Evolutionary conservation across 1,140 invertebrate species (phyloP), one percentile per base, ranked within the genome.

Genomic region (Cyclargus thomasi): DNA sequence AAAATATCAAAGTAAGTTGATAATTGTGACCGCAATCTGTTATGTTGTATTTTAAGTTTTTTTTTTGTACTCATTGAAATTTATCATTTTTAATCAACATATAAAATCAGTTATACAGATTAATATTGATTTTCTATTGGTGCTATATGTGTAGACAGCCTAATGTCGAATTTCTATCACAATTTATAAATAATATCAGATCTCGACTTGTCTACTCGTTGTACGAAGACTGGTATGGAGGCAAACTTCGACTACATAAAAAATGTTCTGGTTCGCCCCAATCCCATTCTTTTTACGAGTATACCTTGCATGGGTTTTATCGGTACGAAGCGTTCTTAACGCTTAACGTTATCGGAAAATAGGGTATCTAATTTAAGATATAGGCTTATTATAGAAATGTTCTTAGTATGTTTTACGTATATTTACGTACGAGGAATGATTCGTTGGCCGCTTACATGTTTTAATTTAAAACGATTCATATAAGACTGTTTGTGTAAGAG

Each of bases 341-440:
- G 80, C 84, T n/a, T n/a, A n/a, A 80, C 85, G 74, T 80, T 85
- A 82, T 89, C 85, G 86, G 86, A 86, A 65, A 73, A 83, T 89
- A 86, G 86, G 85, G 85, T 89, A 87, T 74, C 70, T 74, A 66
- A 78, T 70, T 65, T 85, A 85, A 85, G 78, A 74, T 83, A 80
- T 89, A 86, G 85, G 81, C 85, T 89, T 86, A 47, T 16, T 47
- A 47, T 87, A 87, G 85, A 76, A 74, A 72, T 80, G 79, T 80
- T 77, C 79, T 71, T 72, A 75, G 76, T 75, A 75, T 72, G 22
- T 70, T 73, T 74, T 72, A 79, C 72, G 74, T 78, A 80, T 81
- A 85, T 85, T 85, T 85, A 83, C 68, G 73, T 74, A 57, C 29
- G 64, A 29, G 16, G 23, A 16, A 55, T 64, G 18, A 64, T 35